Evolutionary conservation across 2,113 vertebrate species (phyloP).

Genomic region (Seriola rivoliana): DNA sequence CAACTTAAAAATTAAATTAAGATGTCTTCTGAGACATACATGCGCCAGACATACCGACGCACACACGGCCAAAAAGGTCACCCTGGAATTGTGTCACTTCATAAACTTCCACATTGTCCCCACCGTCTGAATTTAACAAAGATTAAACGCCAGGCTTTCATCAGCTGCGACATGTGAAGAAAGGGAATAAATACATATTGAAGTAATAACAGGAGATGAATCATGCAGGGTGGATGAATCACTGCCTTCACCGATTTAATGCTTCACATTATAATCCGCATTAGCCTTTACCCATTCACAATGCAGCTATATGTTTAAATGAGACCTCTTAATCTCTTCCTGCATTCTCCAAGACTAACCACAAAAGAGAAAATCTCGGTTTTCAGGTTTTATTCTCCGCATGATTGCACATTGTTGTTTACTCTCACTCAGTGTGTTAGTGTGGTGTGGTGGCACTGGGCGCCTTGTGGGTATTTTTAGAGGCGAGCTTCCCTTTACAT

Average conservation of each 20-base stretch:
- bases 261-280: constrained; percentile 73
- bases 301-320: constrained; percentile 66
- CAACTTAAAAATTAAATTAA: constrained; percentile 22
- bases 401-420: constrained; percentile 41
- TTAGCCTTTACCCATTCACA: constrained; percentile 72
- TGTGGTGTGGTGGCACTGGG: not conserved
- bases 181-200: constrained; percentile 72
- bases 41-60: constrained; percentile 3
- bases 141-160: constrained; percentile 60
- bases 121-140: constrained; percentile 18
- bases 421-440: constrained; percentile 17
- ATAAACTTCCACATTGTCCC: constrained; percentile 43
- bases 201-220: constrained; percentile 72
- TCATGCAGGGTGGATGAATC: constrained; percentile 51
- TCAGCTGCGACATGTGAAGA: constrained; percentile 65
- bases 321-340: constrained; percentile 65
- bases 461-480: constrained; percentile 46
- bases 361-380: constrained; percentile 51
- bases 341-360: constrained; percentile 23
- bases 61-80: constrained; percentile 37
- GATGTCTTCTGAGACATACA: not conserved
- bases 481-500: constrained; percentile 45
- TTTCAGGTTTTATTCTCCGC: constrained; percentile 46
- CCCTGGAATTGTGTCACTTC: constrained; percentile 27
- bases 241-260: constrained; percentile 67